Base-by-base conservation (phyloP, 1,140 invertebrate species). In the Drosophila pectinifera region DNA sequence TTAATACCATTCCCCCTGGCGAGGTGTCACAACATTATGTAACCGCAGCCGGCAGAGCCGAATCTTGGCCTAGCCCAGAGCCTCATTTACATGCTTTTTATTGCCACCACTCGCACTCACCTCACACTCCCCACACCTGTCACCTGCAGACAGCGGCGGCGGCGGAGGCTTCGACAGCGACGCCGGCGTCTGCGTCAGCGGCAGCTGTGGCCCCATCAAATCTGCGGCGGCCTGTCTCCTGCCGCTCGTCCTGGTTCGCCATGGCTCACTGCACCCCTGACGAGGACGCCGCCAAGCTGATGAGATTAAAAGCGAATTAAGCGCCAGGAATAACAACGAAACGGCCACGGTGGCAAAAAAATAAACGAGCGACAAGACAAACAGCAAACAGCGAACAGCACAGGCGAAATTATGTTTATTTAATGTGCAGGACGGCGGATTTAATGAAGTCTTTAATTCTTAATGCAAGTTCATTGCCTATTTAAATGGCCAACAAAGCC, bases 281-380 rank as follows among this genome's bases (percentile, higher is more conserved):
- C 58, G 65, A 58, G 73, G 45, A 69, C 46, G 73, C 55, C 61
- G 63, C 51, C 72, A 80, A 73, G 56, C 73, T 79, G 67, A 80
- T 72, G 72, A 88, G 83, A 88, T 88, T 88, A 86, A 86, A 88
- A 69, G 68, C 70, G 61, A 79, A 88, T 88, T 88, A 88, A 88
- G 72, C 75, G 48, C 54, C 70, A 61, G 49, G 64, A 82, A 55
- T 59, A 70, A 70, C 69, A 78, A 61, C 62, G 16, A 38, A 34
- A 34, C 58, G 53, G 53, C 68, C 70, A 51, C 62, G 13, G 22
- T 11, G n/a, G 38, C 26, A 65, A 64, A 73, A 72, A 51, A 58
- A 43, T 46, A 58, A 67, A 51, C 56, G 41, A 74, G 68, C 39
- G 61, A 49, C 38, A 75, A 68, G 48, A 62, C 34, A 51, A 69